Base-by-base conservation (phyloP, 2,888 invertebrate genomes). In the Fragum fragum region DNA sequence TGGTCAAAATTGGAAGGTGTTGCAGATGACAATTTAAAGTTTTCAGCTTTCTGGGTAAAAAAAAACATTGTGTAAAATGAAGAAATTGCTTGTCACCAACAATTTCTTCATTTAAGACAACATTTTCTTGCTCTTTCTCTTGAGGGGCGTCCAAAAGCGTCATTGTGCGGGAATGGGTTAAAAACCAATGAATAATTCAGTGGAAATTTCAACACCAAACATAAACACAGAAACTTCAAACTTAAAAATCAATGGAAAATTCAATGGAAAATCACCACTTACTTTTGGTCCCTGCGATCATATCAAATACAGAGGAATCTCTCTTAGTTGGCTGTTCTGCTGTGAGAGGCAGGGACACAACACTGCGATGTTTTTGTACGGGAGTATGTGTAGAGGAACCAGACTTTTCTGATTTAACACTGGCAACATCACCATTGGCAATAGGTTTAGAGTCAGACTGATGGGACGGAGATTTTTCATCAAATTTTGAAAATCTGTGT, bases 401-500 rank as follows among this genome's bases (percentile, higher is more conserved):
- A 1, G 75, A 73, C 28, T 72, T 57, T 36, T 87, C 86, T 7
- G 52, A 61, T 23, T 79, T 83, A 16, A 68, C 66, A 1, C 53
- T 47, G 18, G 78, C 73, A 9, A 78, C 75, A 23, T 90, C 89
- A 0, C 90, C 89, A 71, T 90, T 90, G 28, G 78, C 76, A 52
- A 86, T 42, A 23, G 84, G 28, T 59, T 78, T 26, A 73, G 87
- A 21, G 1, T 63, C 36, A 11, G 82, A 70, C 11, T 59, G 71
- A 47, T 80, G 69, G 23, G 80, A 59, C 11, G 83, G 79, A 32
- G 86, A 70, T 69, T 73, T 81, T 14, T 82, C 82, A 29, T 85
- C 79, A 23, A 89, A 87, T n/a, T 87, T 88, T 69, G 90, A 86
- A 70, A 98, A 96, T 52, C 98, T 96, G 91, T 97, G 96, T 75